Evolutionary conservation across 2,888 invertebrate species (phyloP).

Genomic region (Temnothorax rugatulus): DNA sequence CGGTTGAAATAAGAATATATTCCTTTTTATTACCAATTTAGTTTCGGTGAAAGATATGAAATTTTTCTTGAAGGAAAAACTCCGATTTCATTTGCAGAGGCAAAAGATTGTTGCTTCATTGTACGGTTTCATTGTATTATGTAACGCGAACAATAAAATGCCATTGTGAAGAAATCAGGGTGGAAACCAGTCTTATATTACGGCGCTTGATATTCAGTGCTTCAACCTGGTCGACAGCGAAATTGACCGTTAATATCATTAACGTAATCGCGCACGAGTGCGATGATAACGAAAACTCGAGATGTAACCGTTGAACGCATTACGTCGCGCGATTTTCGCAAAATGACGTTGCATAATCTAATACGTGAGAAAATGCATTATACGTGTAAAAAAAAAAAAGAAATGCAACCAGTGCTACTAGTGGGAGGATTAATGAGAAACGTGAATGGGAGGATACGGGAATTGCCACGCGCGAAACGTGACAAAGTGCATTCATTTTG

Average conservation of each 20-base stretch:
- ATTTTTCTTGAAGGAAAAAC: not conserved
- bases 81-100: not conserved
- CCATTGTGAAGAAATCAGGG: not conserved
- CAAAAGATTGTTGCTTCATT: not conserved
- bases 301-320: not conserved
- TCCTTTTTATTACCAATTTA: not conserved
- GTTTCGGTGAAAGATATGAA: slow-evolving; percentile 3
- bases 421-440: slow-evolving; percentile 2
- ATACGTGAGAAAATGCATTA: slow-evolving; percentile 27
- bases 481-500: slow-evolving; percentile 3
- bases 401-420: not conserved
- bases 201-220: not conserved
- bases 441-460: not conserved
- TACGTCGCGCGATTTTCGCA: not conserved
- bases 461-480: slow-evolving; percentile 7
- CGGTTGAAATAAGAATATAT: not conserved
- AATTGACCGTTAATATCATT: not conserved
- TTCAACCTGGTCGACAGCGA: not conserved
- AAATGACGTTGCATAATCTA: not conserved
- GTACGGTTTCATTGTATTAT: not conserved
- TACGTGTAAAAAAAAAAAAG: not conserved
- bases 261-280: not conserved
- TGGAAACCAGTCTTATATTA: not conserved
- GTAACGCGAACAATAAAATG: not conserved
- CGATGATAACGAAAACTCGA: not conserved